phyloP scores from a whole-genome alignment of 2,797 vertebrate genomes.

The Hoplostethus mediterraneus region DNA sequence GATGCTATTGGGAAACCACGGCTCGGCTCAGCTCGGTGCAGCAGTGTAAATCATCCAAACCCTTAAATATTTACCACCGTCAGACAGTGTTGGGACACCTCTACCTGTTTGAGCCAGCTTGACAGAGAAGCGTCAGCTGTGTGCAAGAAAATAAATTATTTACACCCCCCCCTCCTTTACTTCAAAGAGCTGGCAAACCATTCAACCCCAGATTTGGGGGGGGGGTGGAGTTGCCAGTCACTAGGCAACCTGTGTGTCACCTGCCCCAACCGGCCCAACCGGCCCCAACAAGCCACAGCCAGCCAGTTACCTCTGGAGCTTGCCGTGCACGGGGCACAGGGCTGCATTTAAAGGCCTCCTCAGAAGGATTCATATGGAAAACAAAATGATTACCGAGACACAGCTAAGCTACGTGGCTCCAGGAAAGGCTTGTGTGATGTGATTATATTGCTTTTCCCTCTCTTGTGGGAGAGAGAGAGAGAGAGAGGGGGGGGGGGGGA shows the following conservation, averaged over 20 bases:
- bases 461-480: constrained; percentile 6
- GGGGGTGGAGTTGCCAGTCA: constrained; percentile 65
- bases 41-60: constrained; percentile 62
- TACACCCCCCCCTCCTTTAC: constrained; percentile 78
- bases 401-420: constrained; percentile 30
- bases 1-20: constrained; percentile 38
- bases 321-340: constrained; percentile 38
- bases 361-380: constrained; percentile 53
- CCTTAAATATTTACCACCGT: constrained; percentile 76
- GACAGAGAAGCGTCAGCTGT: constrained; percentile 76
- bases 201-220: constrained; percentile 73
- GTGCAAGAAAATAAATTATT: constrained; percentile 84
- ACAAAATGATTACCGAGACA: constrained; percentile 48
- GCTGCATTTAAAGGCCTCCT: constrained; percentile 51
- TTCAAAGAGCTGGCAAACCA: constrained; percentile 83
- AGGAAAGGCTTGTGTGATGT: constrained; percentile 43
- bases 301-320: constrained; percentile 57
- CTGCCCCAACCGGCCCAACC: constrained; percentile 81
- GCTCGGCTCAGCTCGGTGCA: constrained; percentile 37
- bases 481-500: too few species aligned
- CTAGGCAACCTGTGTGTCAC: constrained; percentile 79
- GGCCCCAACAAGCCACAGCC: constrained; percentile 77
- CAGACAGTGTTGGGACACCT: constrained; percentile 72
- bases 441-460: constrained; percentile 36
- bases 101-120: constrained; percentile 71